Percentiles rank a stretch among this genome's conserved stretches.
Conservation (phyloP, 2,113 vertebrate species). For the Chascanopsetta lugubris region DNA sequence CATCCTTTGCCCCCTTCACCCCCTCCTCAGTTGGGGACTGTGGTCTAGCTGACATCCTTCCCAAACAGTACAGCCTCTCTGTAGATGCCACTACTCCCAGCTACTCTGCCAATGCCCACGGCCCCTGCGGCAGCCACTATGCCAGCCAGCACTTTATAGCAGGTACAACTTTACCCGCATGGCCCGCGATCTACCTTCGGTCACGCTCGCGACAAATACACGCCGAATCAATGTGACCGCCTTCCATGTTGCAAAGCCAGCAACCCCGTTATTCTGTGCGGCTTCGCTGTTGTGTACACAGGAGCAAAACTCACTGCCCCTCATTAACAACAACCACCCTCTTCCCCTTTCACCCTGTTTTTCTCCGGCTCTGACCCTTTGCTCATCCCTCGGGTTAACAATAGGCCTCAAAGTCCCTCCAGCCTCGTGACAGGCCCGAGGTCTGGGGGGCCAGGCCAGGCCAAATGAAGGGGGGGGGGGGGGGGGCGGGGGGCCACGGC, state of each 20-base stretch:
- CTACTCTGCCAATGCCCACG: slow-evolving; percentile 85
- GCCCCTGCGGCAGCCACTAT: slow-evolving; percentile 87
- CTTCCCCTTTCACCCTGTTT: slow-evolving; percentile 38
- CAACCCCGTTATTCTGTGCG: slow-evolving; percentile 41
- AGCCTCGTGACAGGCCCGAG: slow-evolving; percentile 63
- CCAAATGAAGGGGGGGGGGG: slow-evolving; percentile 13
- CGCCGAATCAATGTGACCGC: slow-evolving; percentile 19
- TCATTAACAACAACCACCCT: slow-evolving; percentile 64
- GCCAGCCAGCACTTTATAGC: slow-evolving; percentile 89
- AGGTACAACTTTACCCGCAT: slow-evolving; percentile 80
- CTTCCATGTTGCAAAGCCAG: slow-evolving; percentile 22
- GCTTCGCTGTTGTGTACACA: slow-evolving; percentile 51
- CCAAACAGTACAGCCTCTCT: slow-evolving; percentile 88
- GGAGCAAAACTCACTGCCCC: slow-evolving; percentile 47
- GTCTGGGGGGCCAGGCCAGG: slow-evolving; percentile 54
- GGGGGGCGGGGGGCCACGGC: slow-evolving; percentile 36
- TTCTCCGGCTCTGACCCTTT: slow-evolving; percentile 55
- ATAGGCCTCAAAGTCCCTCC: slow-evolving; percentile 57
- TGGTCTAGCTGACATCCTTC: slow-evolving; percentile 88
- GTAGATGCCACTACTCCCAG: slow-evolving; percentile 88
- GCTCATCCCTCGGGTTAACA: slow-evolving; percentile 64
- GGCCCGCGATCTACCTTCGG: slow-evolving; percentile 32
- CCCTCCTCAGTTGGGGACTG: slow-evolving; percentile 87
- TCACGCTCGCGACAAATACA: slow-evolving; percentile 15
- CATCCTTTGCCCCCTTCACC: slow-evolving; percentile 91